Percentiles rank a stretch among this genome's conserved stretches.
Evolutionary conservation across 2,113 vertebrate species (phyloP).

Genomic region (Vidua macroura): DNA sequence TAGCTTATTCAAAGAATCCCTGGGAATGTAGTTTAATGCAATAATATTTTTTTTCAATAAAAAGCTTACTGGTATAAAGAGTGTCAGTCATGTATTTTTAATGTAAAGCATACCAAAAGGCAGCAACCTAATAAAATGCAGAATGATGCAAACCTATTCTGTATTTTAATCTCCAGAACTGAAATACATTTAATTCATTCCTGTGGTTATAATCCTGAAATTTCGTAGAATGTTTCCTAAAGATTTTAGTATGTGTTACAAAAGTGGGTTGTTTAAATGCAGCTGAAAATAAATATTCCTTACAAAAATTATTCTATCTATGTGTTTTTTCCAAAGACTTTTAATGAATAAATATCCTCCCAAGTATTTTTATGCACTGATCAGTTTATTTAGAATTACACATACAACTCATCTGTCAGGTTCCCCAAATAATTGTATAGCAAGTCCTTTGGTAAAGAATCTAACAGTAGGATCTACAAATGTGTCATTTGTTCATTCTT

Average conservation of each 20-base stretch:
- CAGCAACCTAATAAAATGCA: conserved; percentile 52
- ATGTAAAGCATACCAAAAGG: conserved; percentile 65
- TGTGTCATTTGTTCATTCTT: neutral
- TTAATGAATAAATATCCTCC: neutral
- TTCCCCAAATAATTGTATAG: neutral
- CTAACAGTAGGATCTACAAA: neutral
- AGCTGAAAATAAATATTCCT: conserved; percentile 75
- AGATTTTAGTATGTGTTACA: conserved; percentile 66
- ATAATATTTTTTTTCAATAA: conserved; percentile 82
- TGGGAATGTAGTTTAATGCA: conserved; percentile 82
- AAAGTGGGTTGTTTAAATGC: conserved; percentile 69
- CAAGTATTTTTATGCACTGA: neutral
- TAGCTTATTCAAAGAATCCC: conserved; percentile 72
- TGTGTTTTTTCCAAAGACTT: conserved; percentile 51
- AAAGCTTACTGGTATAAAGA: conserved; percentile 67
- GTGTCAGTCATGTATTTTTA: conserved; percentile 71
- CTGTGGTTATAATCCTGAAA: conserved; percentile 66
- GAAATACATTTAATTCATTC: conserved; percentile 67
- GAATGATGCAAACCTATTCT: conserved; percentile 60
- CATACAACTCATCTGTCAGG: neutral
- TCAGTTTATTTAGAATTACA: neutral
- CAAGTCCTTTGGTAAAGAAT: neutral
- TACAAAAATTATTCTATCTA: conserved; percentile 42
- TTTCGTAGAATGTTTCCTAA: conserved; percentile 75
- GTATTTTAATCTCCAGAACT: conserved; percentile 71